Conservation (phyloP, 2,888 invertebrate genomes). For the Nephrotoma flavescens region DNA sequence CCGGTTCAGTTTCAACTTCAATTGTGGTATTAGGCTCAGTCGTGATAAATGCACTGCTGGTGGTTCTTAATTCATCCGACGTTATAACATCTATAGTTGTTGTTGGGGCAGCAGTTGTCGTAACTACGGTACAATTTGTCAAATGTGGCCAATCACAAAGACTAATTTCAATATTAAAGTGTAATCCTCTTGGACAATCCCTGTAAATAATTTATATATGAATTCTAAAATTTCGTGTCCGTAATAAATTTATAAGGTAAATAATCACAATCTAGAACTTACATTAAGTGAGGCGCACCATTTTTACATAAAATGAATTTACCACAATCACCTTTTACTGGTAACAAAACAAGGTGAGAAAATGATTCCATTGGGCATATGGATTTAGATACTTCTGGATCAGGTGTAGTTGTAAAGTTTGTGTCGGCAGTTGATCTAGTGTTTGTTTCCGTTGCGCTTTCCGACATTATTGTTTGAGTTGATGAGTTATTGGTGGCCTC, state of each 20-base stretch:
- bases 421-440: background rate
- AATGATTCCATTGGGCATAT: background rate
- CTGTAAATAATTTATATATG: background rate
- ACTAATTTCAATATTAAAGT: background rate
- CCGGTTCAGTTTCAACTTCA: background rate
- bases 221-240: background rate
- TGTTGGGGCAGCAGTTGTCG: background rate
- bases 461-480: background rate
- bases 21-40: background rate
- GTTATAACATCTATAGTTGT: no score
- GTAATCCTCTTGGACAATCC: slow-evolving; percentile 1
- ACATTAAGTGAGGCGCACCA: background rate
- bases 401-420: background rate
- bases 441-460: background rate
- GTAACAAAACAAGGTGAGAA: background rate
- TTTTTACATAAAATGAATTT: background rate
- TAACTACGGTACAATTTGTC: background rate
- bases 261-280: background rate
- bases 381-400: background rate
- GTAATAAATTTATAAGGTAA: background rate
- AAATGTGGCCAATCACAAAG: background rate
- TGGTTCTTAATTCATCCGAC: no score
- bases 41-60: background rate
- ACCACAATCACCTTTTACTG: background rate
- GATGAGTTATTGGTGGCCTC: no score